Percentiles rank a stretch among this genome's conserved stretches.
Conservation (phyloP, 2,113 vertebrate species). For the Chroicocephalus ridibundus region DNA sequence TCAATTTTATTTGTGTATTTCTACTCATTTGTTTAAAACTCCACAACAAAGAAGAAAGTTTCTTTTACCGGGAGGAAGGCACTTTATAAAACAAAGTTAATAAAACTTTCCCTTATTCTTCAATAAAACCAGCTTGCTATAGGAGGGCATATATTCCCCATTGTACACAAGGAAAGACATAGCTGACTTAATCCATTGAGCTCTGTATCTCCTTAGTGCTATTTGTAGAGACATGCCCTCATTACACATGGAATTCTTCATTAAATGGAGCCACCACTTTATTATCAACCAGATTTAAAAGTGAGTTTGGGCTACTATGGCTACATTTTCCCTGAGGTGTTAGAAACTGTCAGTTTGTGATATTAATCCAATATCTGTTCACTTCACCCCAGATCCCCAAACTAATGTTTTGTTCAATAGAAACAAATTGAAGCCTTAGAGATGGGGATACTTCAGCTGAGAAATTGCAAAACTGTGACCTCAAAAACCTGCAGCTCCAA, state of each 20-base stretch:
- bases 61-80: neutral
- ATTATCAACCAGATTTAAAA: conserved; percentile 2
- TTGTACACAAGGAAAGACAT: neutral
- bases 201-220: neutral
- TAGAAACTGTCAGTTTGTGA: neutral
- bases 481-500: neutral
- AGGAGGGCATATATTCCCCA: neutral
- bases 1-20: neutral
- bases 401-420: neutral
- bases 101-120: neutral
- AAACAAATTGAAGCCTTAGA: conserved; percentile 2
- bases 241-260: conserved; percentile 7
- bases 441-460: neutral
- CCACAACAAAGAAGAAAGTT: neutral
- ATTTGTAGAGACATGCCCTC: neutral
- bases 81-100: neutral
- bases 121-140: neutral
- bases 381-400: neutral
- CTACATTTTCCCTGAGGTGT: neutral
- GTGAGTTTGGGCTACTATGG: neutral
- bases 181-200: neutral
- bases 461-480: neutral
- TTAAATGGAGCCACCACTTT: conserved; percentile 13
- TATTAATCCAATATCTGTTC: neutral
- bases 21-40: neutral